A percentile compares a stretch with the other conserved stretches of the same genome.
Evolutionary conservation across 2,797 vertebrate genomes (phyloP).

Genomic region (Eremophila alpestris): DNA sequence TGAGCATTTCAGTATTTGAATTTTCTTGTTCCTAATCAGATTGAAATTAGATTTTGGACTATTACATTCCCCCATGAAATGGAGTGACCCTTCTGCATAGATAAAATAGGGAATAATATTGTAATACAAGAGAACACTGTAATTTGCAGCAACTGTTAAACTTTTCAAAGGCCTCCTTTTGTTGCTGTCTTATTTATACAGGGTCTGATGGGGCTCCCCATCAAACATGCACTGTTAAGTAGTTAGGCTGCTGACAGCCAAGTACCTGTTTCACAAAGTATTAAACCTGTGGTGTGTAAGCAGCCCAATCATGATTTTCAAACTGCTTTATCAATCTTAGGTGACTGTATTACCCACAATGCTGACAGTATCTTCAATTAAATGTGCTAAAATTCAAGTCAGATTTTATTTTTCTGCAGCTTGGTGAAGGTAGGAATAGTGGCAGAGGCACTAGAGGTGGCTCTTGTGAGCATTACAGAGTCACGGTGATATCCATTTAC

Average conservation of each 20-base stretch:
- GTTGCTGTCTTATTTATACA: not conserved
- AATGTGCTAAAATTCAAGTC: not conserved
- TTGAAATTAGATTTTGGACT: conserved; percentile 25
- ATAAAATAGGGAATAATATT: not conserved
- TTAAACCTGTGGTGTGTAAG: not conserved
- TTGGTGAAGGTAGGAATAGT: not conserved
- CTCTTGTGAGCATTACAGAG: not conserved
- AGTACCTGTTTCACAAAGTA: not conserved
- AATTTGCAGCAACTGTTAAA: conserved; percentile 14
- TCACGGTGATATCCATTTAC: not conserved
- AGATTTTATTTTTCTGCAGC: not conserved
- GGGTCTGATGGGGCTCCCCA: not conserved
- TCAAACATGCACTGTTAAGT: not conserved
- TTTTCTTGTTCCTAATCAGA: conserved; percentile 11
- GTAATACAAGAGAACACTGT: not conserved
- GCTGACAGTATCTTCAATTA: not conserved
- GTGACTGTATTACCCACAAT: not conserved
- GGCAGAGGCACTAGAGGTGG: not conserved
- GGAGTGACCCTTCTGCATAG: conserved; percentile 1
- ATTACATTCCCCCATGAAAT: not conserved
- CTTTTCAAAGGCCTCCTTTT: conserved; percentile 1
- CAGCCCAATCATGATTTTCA: not conserved
- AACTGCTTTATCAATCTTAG: not conserved
- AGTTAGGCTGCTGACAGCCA: not conserved
- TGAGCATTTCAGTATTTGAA: not conserved